These are phyloP conservation scores for Cyclargus thomasi DNA, from an alignment of 1,140 invertebrate genomes.

Conservation along the genomic window DNA sequence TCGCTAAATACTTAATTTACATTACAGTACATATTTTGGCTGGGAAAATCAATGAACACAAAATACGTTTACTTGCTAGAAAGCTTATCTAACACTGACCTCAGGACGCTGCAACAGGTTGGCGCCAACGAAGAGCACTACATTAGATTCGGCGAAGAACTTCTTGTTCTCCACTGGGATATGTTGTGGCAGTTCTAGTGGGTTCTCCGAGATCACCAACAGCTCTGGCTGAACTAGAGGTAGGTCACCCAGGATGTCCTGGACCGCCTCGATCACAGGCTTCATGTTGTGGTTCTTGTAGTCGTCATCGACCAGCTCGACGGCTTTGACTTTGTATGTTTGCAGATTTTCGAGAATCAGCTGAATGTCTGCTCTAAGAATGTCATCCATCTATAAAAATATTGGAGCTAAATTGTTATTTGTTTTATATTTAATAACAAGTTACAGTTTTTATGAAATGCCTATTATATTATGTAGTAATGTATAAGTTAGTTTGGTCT, in stretches of 20 bases:
- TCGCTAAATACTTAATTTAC: no score
- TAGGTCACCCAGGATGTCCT: slow-evolving; percentile 76
- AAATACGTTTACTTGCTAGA: no score
- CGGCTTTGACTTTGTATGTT: slow-evolving; percentile 81
- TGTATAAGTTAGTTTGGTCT: no score
- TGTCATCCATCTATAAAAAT: slow-evolving; percentile 58
- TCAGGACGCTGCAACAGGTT: slow-evolving; percentile 57
- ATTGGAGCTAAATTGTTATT: no score
- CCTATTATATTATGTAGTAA: no score
- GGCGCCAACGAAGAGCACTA: slow-evolving; percentile 75
- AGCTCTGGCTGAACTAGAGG: slow-evolving; percentile 79
- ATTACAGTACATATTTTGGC: no score
- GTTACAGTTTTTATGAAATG: no score
- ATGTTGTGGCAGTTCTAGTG: slow-evolving; percentile 64
- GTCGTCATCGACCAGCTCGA: slow-evolving; percentile 79
- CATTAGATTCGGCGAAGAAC: slow-evolving; percentile 74
- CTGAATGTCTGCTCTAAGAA: slow-evolving; percentile 79
- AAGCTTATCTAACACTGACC: no score
- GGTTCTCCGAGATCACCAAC: slow-evolving; percentile 60
- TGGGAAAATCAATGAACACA: no score
- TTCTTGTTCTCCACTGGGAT: slow-evolving; percentile 79
- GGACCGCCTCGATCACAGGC: slow-evolving; percentile 73
- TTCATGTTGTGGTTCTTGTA: slow-evolving; percentile 62
- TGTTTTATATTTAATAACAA: no score
- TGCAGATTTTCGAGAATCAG: slow-evolving; percentile 86